A percentile compares a stretch with the other conserved stretches of the same genome.
phyloP scores from a whole-genome alignment of 1,140 invertebrate genomes.

The Agrypnia vestita region DNA sequence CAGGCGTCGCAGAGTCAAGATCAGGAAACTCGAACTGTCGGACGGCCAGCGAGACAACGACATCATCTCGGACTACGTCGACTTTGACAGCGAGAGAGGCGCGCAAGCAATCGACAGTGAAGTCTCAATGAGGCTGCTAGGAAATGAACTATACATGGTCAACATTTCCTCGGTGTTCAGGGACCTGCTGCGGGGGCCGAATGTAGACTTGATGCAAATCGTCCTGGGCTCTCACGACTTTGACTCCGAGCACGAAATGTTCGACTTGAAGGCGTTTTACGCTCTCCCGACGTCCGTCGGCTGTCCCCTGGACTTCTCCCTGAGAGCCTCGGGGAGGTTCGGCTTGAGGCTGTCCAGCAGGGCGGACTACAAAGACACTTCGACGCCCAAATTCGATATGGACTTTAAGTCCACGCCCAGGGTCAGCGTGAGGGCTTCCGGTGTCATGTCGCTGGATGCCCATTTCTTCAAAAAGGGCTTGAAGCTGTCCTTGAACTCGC shows the following conservation, averaged over 20 bases:
- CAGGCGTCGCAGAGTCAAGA: not conserved
- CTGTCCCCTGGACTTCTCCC: not conserved
- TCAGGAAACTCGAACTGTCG: not conserved
- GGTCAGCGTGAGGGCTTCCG: not conserved
- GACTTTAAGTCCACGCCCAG: not conserved
- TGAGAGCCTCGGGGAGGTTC: not conserved
- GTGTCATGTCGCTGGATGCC: conserved; percentile 9
- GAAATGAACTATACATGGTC: conserved; percentile 1
- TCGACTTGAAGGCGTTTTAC: not conserved
- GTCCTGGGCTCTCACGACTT: not conserved
- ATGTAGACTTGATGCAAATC: not conserved
- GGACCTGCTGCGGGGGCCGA: not conserved
- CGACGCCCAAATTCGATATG: not conserved
- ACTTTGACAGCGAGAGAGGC: not conserved
- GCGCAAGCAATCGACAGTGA: not conserved
- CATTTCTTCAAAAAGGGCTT: conserved; percentile 24
- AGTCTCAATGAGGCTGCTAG: not conserved
- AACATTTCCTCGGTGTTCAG: not conserved
- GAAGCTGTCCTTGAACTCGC: conserved; percentile 8
- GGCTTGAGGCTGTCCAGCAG: not conserved
- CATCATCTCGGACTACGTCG: not conserved
- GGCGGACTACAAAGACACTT: not conserved
- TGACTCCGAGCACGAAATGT: not conserved
- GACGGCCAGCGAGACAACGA: not conserved
- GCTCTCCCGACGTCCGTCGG: conserved; percentile 11